Base-by-base conservation (phyloP, 2,888 invertebrate species). In the Yponomeuta malinellus region DNA sequence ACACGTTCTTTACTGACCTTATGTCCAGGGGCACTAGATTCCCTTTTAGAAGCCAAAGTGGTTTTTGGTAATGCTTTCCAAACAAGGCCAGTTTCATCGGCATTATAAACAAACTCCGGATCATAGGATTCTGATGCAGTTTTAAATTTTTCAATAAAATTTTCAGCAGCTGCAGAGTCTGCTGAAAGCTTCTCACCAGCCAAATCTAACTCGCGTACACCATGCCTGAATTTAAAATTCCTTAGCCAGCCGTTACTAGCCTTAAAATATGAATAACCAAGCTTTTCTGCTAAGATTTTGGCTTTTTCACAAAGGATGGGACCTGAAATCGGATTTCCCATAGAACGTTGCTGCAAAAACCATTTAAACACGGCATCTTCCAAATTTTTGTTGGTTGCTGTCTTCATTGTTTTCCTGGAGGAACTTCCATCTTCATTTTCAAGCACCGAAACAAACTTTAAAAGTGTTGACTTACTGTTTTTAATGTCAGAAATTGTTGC, bases 311-410 rank as follows among this genome's bases (percentile, higher is more conserved):
- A 72, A 74, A 76, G 72, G 73, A 75, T 75, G 73, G 74, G 74
- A 72, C 73, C 74, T 48, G 77, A 75, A 69, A 79, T 75, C 33
- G 76, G 74, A 71, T 77, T 75, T 72, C 77, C 73, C 71, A 71
- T 71, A 70, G 64, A 72, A 71, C 72, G 70, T 72, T 74, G 69
- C 71, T 73, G 73, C 71, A 71, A 71, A 73, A 73, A 73, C 72
- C 72, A 72, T 71, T 72, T 76, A 70, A 74, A 78, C 68, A 79
- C 75, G 65, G 75, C 77, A 71, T 77, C 75, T 73, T 79, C 78
- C 72, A 80, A 74, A 71, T 76, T 65, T 76, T 78, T 72, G 72
- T 77, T 72, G 70, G 71, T 73, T 74, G 75, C 74, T 73, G 71
- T 73, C 73, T 76, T 75, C 74, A 77, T 76, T 72, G 72, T 69